Evolutionary conservation across 2,888 invertebrate species (phyloP).

Genomic region (Camptogramma bilineatum): DNA sequence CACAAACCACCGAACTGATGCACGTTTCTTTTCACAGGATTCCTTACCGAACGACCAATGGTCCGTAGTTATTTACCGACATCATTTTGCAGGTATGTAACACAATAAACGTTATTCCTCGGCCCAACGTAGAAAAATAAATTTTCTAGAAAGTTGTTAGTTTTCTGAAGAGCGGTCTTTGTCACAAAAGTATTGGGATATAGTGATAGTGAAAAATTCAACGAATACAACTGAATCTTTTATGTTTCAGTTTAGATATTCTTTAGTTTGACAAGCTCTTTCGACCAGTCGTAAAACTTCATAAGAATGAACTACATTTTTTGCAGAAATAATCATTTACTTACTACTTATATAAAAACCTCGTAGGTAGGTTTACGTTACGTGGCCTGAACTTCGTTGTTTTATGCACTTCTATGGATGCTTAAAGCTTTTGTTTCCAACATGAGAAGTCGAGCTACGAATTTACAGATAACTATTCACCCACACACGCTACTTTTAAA

Average conservation of each 20-base stretch:
- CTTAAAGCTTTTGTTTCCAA: slow-evolving; percentile 18
- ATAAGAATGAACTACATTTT: too few relatives aligned
- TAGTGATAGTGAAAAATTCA: too few relatives aligned
- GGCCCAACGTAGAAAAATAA: background rate
- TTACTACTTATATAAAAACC: background rate
- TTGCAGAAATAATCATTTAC: background rate
- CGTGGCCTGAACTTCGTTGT: slow-evolving; percentile 9
- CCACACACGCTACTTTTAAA: background rate
- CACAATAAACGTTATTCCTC: background rate
- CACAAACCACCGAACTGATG: background rate
- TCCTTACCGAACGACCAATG: background rate
- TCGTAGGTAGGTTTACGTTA: slow-evolving; percentile 2
- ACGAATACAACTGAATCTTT: too few relatives aligned
- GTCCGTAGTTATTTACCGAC: slow-evolving; percentile 16
- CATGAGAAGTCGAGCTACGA: slow-evolving; percentile 5
- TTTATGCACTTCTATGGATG: slow-evolving; percentile 13
- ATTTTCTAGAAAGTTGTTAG: too few relatives aligned
- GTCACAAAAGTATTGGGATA: too few relatives aligned
- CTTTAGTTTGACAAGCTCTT: background rate
- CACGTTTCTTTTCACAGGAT: background rate
- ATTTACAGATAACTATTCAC: background rate
- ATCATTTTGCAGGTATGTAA: slow-evolving; percentile 4
- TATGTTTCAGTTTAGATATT: background rate
- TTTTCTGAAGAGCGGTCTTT: too few relatives aligned
- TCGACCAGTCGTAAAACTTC: background rate